These are phyloP conservation scores for Pangasianodon gigas DNA, from an alignment of 2,113 vertebrate species.

Conservation along the genomic window DNA sequence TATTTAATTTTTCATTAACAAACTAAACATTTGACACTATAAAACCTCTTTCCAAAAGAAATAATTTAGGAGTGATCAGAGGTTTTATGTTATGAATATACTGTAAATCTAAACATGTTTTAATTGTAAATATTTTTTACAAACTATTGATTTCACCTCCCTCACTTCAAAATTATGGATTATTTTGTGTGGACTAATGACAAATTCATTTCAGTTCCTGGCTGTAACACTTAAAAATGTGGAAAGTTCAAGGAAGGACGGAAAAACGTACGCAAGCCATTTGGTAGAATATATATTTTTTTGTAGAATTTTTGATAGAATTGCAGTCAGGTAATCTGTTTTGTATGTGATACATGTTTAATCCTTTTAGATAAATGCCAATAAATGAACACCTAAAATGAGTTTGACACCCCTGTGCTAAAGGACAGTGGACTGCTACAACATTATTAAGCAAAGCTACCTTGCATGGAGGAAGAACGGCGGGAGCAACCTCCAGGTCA, in stretches of 20 bases:
- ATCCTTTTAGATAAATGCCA: background rate
- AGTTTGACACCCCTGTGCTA: background rate
- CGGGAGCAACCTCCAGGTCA: constrained; percentile 72
- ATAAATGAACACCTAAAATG: background rate
- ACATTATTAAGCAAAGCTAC: constrained; percentile 50
- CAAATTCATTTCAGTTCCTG: no score
- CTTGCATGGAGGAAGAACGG: constrained; percentile 74
- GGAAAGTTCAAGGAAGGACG: background rate
- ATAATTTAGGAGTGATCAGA: no score
- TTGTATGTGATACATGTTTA: background rate
- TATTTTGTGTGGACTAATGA: no score
- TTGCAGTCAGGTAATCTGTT: background rate
- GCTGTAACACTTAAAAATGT: background rate
- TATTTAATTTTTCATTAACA: background rate
- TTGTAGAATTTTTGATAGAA: background rate
- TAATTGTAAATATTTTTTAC: background rate
- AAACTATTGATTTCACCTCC: background rate
- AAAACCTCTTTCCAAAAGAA: background rate
- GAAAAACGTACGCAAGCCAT: background rate
- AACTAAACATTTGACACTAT: background rate
- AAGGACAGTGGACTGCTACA: background rate
- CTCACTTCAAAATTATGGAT: no score
- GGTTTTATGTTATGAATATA: background rate
- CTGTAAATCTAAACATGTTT: background rate
- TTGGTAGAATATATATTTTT: background rate